Base-by-base conservation (phyloP, 2,888 invertebrate species). In the Pterostichus niger region DNA sequence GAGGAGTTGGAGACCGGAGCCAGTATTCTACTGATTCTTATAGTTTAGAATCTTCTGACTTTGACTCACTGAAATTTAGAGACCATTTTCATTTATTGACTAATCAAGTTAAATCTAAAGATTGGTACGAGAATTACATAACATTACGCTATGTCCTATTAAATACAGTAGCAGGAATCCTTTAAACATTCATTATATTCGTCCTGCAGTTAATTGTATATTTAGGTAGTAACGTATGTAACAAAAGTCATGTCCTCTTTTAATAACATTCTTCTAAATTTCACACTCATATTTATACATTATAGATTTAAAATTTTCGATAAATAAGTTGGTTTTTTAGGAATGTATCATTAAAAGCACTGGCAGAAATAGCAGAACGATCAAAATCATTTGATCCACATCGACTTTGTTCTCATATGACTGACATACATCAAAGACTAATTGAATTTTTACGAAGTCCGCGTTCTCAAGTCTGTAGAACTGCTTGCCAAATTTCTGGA, bases 401-500 rank as follows among this genome's bases (percentile, higher is more conserved):
- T 49, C 56, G 82, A 59, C 35, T 75, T 44, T 61, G 13, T 49
- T 15, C 61, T 4, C 13, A 89, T 84, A 90, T 90, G 89, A 88
- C 88, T 1, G 83, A 85, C 5, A 87, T 90, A 10, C 89, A 90
- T 85, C 90, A 90, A 85, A 88, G 87, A 80, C 84, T 90, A 17
- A 87, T 90, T 33, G 89, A 90, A 82, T 85, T 90, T 68, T 85
- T 90, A 44, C 88, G 88, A 78, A 90, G 90, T 85, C 89, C 90
- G 1, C 85, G 90, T 56, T 90, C 90, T 9, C 89, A 90, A 79
- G 90, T 90, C 24, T 89, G 90, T 76, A 87, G 90, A 52, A 89
- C 89, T 0, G 88, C 90, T 9, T 90, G 90, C 84, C 90, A 90
- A 86, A 88, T 89, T 6, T 87, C 89, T 6, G 90, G 90, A 33